phyloP scores from a whole-genome alignment of 1,140 invertebrate genomes.

The Ridgeia piscesae region DNA sequence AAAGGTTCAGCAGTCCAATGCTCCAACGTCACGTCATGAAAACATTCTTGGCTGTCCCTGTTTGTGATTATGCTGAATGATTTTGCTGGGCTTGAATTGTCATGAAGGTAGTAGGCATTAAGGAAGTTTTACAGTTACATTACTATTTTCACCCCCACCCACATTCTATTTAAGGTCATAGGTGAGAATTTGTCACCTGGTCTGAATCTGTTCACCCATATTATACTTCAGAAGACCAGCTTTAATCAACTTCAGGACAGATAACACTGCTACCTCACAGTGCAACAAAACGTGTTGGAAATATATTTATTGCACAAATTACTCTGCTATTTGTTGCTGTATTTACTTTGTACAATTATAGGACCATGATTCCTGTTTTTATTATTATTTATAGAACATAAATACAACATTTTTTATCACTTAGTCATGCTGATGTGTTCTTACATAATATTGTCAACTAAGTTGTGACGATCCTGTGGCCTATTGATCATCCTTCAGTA shows the following conservation, averaged over 20 bases:
- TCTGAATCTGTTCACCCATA: slow-evolving; percentile 81
- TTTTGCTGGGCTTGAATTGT: too few relatives aligned
- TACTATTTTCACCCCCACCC: too few relatives aligned
- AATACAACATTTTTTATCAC: not conserved
- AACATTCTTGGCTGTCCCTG: too few relatives aligned
- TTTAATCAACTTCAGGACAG: too few relatives aligned
- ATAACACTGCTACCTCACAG: too few relatives aligned
- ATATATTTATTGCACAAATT: not conserved
- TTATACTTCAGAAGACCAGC: not conserved
- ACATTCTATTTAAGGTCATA: too few relatives aligned
- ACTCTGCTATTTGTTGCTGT: not conserved
- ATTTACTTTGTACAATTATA: not conserved
- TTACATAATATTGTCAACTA: not conserved
- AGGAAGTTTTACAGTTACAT: too few relatives aligned
- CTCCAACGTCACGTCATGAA: too few relatives aligned
- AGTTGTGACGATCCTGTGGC: not conserved
- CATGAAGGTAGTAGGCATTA: too few relatives aligned
- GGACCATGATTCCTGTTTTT: not conserved
- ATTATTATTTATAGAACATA: not conserved
- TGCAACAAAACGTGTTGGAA: not conserved
- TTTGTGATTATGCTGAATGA: too few relatives aligned
- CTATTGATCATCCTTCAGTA: not conserved
- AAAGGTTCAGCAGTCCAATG: too few relatives aligned
- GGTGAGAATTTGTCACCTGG: slow-evolving; percentile 44
- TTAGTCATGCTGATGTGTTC: too few relatives aligned